Conservation (phyloP, 2,888 invertebrate genomes). For the Tenthredo distinguenda region DNA sequence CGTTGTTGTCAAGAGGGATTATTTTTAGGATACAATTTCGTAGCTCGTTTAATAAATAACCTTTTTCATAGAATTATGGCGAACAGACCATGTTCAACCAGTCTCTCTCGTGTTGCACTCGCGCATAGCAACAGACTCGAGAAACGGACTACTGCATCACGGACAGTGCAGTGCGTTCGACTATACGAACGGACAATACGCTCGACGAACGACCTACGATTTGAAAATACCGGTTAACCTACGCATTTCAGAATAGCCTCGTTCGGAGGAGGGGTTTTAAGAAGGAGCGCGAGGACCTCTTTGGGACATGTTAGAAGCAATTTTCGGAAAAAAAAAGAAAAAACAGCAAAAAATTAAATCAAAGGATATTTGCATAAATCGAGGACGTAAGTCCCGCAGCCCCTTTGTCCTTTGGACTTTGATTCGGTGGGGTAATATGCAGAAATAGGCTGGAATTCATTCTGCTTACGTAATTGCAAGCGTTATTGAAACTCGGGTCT, state of each 20-base stretch:
- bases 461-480: constrained; percentile 33
- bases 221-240: constrained; percentile 51
- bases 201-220: constrained; percentile 39
- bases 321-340: neutral
- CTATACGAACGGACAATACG: constrained; percentile 58
- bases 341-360: neutral
- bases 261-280: neutral
- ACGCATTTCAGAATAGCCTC: constrained; percentile 23
- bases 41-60: neutral
- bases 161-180: constrained; percentile 56
- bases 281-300: neutral
- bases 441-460: constrained; percentile 12
- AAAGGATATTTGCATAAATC: neutral
- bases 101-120: constrained; percentile 67
- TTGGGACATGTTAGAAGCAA: neutral
- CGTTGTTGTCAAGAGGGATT: neutral
- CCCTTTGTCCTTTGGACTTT: constrained; percentile 19
- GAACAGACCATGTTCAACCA: constrained; percentile 69
- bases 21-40: neutral
- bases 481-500: constrained; percentile 14
- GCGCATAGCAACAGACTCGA: constrained; percentile 73
- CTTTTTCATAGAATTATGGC: constrained; percentile 64
- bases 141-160: constrained; percentile 61
- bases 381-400: neutral
- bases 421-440: constrained; percentile 5